Evolutionary conservation across 2,113 vertebrate species (phyloP), one percentile per base, ranked within the genome.

Genomic region (Callospermophilus lateralis): DNA sequence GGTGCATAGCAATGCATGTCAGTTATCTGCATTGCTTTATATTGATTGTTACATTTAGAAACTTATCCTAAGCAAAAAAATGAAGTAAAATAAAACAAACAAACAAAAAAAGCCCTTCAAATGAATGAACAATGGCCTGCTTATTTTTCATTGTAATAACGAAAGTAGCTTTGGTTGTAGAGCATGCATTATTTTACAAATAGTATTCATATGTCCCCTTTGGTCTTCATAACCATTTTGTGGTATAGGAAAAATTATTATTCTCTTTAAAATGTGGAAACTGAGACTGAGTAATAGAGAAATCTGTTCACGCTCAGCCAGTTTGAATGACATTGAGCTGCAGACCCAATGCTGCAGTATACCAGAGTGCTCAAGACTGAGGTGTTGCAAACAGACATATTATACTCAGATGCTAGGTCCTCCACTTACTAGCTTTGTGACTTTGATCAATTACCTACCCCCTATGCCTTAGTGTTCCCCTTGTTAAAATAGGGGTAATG

Each of bases 31-130:
- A n/a, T 68, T 76, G n/a, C 26, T 42, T 83, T 73, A 10, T 76
- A 51, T 74, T 83, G 39, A 84, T 96, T 93, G 88, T 90, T 95
- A 73, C 90, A 93, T 58, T 88, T 88, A 93, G 32, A 93, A 97
- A 85, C 6, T 51, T 89, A 61, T 76, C 26, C 42, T 37, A 63
- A 61, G 11, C 67, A 91, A 45, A 73, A 90, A 22, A 19, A 30
- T 4, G 9, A 65, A 30, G 32, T 30, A 67, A 20, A 37, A 45
- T 0, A 30, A 80, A 42, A n/a, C 37, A 70, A 89, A 74, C 58
- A 79, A 4, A 45, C 45, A 45, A 45, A 45, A 45, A 45, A 45
- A 45, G 45, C 24, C 5, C 16, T 94, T 19, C 79, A 80, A 94
- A 90, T 74, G 53, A 94, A 87, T 79, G 53, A 72, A 37, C 63